Conservation (phyloP, 1,140 invertebrate species). For the Formica exsecta region DNA sequence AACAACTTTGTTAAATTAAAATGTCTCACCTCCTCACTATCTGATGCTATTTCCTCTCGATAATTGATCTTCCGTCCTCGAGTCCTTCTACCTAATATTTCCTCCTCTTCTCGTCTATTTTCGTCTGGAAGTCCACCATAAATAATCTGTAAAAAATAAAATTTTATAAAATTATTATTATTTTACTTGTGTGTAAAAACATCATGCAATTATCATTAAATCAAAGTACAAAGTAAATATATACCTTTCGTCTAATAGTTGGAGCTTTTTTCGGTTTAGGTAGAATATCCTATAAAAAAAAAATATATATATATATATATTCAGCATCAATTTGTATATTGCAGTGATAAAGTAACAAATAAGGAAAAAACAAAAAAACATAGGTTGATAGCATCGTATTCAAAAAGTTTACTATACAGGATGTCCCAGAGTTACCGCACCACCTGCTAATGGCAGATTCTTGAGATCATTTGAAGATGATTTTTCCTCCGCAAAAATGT, state of each 20-base stretch:
- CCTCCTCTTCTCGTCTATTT: constrained; percentile 82
- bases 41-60: constrained; percentile 89
- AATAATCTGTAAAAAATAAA: constrained; percentile 82
- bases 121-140: constrained; percentile 88
- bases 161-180: constrained; percentile 2
- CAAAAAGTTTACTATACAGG: too few species aligned
- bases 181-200: neutral
- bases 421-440: too few species aligned
- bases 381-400: too few species aligned
- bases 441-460: too few species aligned
- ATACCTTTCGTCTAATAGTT: constrained; percentile 82
- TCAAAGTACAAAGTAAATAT: neutral
- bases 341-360: too few species aligned
- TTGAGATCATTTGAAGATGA: too few species aligned
- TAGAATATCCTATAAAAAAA: constrained; percentile 57
- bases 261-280: constrained; percentile 80
- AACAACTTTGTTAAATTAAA: constrained; percentile 7
- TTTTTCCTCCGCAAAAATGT: too few species aligned
- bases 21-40: constrained; percentile 88
- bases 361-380: too few species aligned
- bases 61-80: constrained; percentile 91
- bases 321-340: neutral
- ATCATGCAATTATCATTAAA: neutral
- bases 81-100: constrained; percentile 87
- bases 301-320: constrained; percentile 7